Base-by-base conservation (phyloP, 2,888 invertebrate species). In the Standfussiana lucernea region DNA sequence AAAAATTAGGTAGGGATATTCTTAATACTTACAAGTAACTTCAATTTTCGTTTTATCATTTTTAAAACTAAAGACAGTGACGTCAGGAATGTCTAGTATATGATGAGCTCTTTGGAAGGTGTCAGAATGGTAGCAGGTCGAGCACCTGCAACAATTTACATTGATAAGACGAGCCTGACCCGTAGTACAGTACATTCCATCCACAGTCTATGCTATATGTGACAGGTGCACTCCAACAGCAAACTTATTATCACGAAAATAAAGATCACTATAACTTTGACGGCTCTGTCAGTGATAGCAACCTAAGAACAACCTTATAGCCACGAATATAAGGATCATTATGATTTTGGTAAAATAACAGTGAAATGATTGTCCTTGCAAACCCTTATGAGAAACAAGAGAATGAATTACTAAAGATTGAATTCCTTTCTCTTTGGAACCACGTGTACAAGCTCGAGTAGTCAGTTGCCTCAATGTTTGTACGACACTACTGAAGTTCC, bases 41-140 rank as follows among this genome's bases (percentile, higher is more conserved):
- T 81, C 80, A 37, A 97, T 88, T 37, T 93, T 89, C 10, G 92
- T 88, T 2, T 93, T 92, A 32, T 93, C 88, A 70, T 95, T 92
- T 18, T 83, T 78, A 2, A 95, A 90, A 0, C 89, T 82, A 11
- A 87, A 66, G 0, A 97, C 95, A 50, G 88, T 90, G 0, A 97
- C 93, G 76, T 97, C 95, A 0, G 97, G 97, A 66, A 97, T 94
- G 37, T 97, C 96, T 61, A 97, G 86, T 66, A 98, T 93, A 91
- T 97, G 97, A 47, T 94, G 93, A 72, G 96, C 97, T 86, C 97
- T 97, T 92, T 98, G 98, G 80, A 96, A 96, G 0, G 97, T 98
- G 45, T 93, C 93, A 0, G 92, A 89, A 88, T 97, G 97, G 89
- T 97, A 97, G 86, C 98, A 98, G 47, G 92, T 89, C 0, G 90